Base-by-base conservation (phyloP, 2,888 invertebrate species). In the Mesopsocus fuscifrons region DNA sequence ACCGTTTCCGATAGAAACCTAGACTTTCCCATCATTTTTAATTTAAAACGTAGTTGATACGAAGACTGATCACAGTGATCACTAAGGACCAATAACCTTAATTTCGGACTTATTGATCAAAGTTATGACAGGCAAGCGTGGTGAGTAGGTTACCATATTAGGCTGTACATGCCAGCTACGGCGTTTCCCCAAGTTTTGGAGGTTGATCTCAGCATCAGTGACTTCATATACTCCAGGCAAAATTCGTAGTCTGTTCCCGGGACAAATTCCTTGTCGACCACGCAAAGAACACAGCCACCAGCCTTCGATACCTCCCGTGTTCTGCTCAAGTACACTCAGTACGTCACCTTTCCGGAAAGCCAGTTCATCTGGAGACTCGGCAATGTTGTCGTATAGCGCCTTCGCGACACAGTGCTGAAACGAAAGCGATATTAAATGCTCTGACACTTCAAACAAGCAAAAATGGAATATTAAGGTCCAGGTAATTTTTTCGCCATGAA, bases 261-360 rank as follows among this genome's bases (percentile, higher is more conserved):
- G 94, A 63, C 89, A 92, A 59, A 94, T 88, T 55, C 94, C 94
- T 85, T 87, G 85, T 67, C 85, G 69, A 43, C 91, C 91, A 54
- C 84, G 67, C 33, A 91, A 66, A n/a, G 82, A 75, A 63, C 94
- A 94, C 49, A 94, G 69, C 94, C 94, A 94, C 94, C 94, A 95
- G 57, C 94, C 94, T 60, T 84, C 79, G 56, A 88, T 74, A 53
- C 89, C 89, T 38, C 79, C 79, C 17, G 87, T 81, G 61, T 89
- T 87, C 66, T 88, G 87, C 64, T 92, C 89, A 55, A 94, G 69
- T 47, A 95, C 88, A 23, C 82, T 82, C 51, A 95, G 72, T 50
- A 89, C 72, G 63, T 94, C 94, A 47, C 89, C 91, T 57, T 85
- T 83, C 49, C 83, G 75, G 67, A 95, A 94, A 46, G 84, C 80